Base-by-base conservation (phyloP, 92 coral and sea anemone genomes). In the Plumapathes pennacea region DNA sequence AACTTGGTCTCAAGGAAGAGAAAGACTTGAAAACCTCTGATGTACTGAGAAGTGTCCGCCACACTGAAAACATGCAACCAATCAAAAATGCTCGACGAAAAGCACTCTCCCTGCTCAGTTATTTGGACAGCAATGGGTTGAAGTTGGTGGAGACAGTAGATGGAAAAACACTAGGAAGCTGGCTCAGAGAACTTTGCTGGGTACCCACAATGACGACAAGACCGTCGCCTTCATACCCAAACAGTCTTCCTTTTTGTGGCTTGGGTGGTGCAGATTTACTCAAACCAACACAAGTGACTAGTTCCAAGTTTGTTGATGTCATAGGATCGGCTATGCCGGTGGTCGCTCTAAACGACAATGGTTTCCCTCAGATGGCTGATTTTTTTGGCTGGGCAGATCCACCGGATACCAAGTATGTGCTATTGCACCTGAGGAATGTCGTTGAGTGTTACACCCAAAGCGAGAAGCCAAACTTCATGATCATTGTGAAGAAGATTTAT, bases 391-490 rank as follows among this genome's bases (percentile, higher is more conserved):
- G 89, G 85, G 30, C 76, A 32, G 32, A 26, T 54, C 15, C 39
- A 6, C 89, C 95, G 3, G 1, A 49, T 17, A 53, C 57, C 0
- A 36, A 17, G 4, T 82, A 81, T 22, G 95, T 81, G 12, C 42
- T 76, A 3, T 15, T 27, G 20, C 79, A 86, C 23, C 67, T 86
- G 21, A 51, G 39, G 24, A 62, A 64, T 8, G 79, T 86, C 4
- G 45, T 39, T 23, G n/a, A 36, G 4, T 65, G 50, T 29, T 86
- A 71, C 46, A 68, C 33, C 31, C 25, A 20, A 4, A 63, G 67
- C 3, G 85, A 86, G 38, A 86, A 86, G 48, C 67, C 71, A 12
- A 53, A 24, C 33, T 86, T 69, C 41, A 67, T 86, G 21, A 7
- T 47, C 24, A 53, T 72, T 11, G 49, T 57, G 10, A 31, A 69